Conservation (phyloP, 2,113 vertebrate species). For the Archocentrus centrarchus region DNA sequence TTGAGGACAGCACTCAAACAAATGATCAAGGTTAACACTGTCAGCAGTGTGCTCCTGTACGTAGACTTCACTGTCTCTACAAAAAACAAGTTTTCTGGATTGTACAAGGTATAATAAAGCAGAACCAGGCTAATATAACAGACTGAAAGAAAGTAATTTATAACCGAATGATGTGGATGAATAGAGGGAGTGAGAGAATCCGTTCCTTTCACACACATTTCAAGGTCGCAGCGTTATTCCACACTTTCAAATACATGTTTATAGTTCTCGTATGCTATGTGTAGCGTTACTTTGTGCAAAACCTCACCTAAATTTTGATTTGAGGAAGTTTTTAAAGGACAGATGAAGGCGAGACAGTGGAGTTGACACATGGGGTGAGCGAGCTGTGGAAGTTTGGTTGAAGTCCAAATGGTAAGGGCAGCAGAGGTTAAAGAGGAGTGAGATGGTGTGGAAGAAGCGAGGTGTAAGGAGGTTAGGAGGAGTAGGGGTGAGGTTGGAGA, state of each 20-base stretch:
- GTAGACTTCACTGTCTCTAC: neutral
- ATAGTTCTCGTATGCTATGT: neutral
- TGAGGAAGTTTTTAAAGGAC: conserved; percentile 8
- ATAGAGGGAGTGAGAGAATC: conserved; percentile 8
- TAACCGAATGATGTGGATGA: conserved; percentile 16
- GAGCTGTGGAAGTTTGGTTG: conserved; percentile 44
- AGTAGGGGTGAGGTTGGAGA: neutral
- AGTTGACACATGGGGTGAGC: conserved; percentile 26
- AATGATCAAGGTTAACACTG: neutral
- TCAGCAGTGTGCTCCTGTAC: neutral
- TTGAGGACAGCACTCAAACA: neutral
- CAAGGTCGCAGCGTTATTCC: conserved; percentile 20
- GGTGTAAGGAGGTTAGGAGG: conserved; percentile 12
- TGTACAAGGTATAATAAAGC: conserved; percentile 18
- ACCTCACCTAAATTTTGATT: neutral
- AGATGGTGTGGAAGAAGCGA: conserved; percentile 2
- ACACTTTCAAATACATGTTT: neutral
- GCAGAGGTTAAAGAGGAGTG: conserved; percentile 46
- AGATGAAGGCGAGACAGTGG: conserved; percentile 24
- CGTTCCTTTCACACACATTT: neutral
- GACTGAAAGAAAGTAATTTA: conserved; percentile 30
- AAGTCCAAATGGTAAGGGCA: conserved; percentile 54
- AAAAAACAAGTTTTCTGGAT: neutral
- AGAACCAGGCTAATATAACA: neutral
- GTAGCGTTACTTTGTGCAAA: neutral